Percentiles rank a stretch among this genome's conserved stretches.
Conservation (phyloP, 2,888 invertebrate genomes). For the Ornithoptera alexandrae region DNA sequence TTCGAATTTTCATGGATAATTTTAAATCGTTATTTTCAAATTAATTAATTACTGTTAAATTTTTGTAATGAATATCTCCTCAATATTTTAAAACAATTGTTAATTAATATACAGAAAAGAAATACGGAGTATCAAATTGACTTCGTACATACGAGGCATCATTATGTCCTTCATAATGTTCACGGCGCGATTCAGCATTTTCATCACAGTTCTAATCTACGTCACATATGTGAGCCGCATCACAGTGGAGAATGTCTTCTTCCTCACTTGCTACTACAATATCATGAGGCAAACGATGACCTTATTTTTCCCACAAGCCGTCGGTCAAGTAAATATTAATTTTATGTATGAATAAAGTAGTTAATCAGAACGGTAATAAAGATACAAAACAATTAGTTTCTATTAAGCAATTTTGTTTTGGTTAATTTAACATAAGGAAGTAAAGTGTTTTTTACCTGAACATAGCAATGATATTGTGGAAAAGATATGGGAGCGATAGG, state of each 20-base stretch:
- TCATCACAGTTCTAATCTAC: conserved; percentile 83
- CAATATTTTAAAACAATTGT: not conserved
- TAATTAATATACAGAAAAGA: conserved; percentile 52
- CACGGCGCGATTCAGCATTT: conserved; percentile 83
- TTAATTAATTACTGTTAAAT: no score
- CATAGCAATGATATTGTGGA: no score
- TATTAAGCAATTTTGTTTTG: no score
- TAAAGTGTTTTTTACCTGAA: no score
- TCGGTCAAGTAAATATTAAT: conserved; percentile 64
- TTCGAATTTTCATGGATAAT: no score
- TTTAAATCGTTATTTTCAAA: no score
- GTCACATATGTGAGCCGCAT: conserved; percentile 81
- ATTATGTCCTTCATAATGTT: conserved; percentile 83
- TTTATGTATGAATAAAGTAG: not conserved
- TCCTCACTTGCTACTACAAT: conserved; percentile 86
- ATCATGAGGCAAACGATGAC: conserved; percentile 86
- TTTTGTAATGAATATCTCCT: not conserved
- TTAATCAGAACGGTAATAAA: not conserved
- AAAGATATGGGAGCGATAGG: no score
- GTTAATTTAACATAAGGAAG: no score
- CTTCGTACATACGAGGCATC: conserved; percentile 80
- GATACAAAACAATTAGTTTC: no score
- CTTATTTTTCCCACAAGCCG: conserved; percentile 83
- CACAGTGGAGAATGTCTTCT: conserved; percentile 86
- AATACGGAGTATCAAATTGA: conserved; percentile 65